Evolutionary conservation across 2,113 vertebrate species (phyloP), one percentile per base, ranked within the genome.

Genomic region (Lycocorax pyrrhopterus): DNA sequence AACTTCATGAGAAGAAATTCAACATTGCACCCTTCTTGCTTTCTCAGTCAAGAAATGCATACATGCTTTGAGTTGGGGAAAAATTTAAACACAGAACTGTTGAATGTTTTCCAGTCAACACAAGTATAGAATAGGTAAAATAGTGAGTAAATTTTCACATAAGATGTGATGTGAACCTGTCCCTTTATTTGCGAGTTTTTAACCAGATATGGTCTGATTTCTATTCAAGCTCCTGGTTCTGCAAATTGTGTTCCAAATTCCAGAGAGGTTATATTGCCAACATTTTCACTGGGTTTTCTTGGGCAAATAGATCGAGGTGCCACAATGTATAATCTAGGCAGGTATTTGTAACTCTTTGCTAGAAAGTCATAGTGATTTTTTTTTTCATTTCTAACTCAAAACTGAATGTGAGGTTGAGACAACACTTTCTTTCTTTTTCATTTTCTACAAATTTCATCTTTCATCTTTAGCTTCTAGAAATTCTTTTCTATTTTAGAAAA

Each of bases 221-320:
- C 33, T 33, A 5, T 55, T 69, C 5, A 3, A 71, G 15, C 7
- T 66, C 5, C 26, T 43, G 14, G 9, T 60, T 68, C 44, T 67
- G 20, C 22, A 72, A 64, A 76, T 27, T 62, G 20, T 63, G 12
- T 60, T 64, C 16, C 21, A 91, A 23, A 52, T 89, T 55, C 10
- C 37, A 44, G 49, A 60, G n/a, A 76, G 16, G 4, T 84, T 68
- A 29, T 15, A 26, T 49, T 2, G 2, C 39, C 64, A 67, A 18
- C 12, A 66, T 68, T 86, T 83, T 78, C 77, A n/a, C 16, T 44
- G 11, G 18, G 6, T 41, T 64, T 90, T 13, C 19, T 92, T 2
- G 0, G 23, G 30, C 46, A 88, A 59, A 21, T 66, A 87, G 72
- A 66, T 44, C 0, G 0, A 46, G 11, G 10, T 73, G 51, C 35